Base-by-base conservation (phyloP, 2,888 invertebrate species). In the Microchrysa polita region DNA sequence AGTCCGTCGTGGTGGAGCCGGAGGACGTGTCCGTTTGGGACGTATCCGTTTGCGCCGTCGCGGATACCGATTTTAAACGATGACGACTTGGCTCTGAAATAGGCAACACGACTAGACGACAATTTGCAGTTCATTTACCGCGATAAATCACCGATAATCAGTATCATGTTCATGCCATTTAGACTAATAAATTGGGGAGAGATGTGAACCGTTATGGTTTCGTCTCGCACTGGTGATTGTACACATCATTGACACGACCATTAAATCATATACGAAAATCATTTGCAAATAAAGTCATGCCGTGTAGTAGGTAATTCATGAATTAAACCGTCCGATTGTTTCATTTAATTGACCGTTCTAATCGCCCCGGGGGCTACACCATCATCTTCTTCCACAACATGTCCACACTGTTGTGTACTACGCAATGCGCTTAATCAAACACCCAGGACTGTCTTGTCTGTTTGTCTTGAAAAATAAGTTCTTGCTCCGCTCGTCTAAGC, bases 261-360 rank as follows among this genome's bases (percentile, higher is more conserved):
- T n/a, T n/a, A 22, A n/a, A 59, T 23, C 22, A 59, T n/a, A 59
- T n/a, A n/a, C 59, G 23, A 2, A 55, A 55, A 59, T 2, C 59
- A 59, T 59, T 23, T 59, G 23, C 22, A 48, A 59, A 59, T 59
- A 59, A 59, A 59, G 27, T 59, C 59, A 59, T 48, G 48, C 48
- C 22, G 10, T 22, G n/a, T n/a, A n/a, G n/a, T n/a, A n/a, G 18
- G 22, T 55, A 55, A 55, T 20, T 55, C 55, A 55, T 55, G 55
- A 34, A 34, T 34, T 34, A 34, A 34, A 34, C 27, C 27, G 7
- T 34, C 4, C 27, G 27, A 34, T 34, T 34, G 27, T 34, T 34
- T 34, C 27, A 34, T 34, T 34, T 34, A 34, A 34, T 34, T 34
- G 27, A 34, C 27, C 27, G 27, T 34, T 34, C 27, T 5, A 34